Evolutionary conservation across 2,888 invertebrate genomes (phyloP), one percentile per base, ranked within the genome.

Genomic region (Dinocampus coccinellae): DNA sequence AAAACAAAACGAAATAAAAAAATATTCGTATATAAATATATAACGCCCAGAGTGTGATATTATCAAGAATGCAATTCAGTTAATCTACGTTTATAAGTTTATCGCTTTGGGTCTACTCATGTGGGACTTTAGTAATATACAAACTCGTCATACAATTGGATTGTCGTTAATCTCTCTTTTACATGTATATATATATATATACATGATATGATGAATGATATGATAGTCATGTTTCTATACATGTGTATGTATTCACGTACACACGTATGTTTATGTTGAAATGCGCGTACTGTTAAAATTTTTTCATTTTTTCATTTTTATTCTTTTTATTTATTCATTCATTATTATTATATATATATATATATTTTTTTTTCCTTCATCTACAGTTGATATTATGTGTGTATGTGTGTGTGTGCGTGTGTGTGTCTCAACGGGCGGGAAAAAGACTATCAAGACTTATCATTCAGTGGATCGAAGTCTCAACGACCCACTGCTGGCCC

Each of bases 21-120:
- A 29, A 29, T 4, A 29, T 29, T 29, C 7, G 7, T 29, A 29
- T 4, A 7, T 29, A 29, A 29, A 29, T n/a, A n/a, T n/a, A n/a
- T 29, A 29, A 29, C 7, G 3, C 7, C 29, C 29, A 29, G 29
- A 29, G 29, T 29, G 29, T 29, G 7, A 29, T 4, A 29, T 4
- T 29, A 29, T 29, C 7, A 29, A 29, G 70, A 71, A 80, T 78
- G 82, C 81, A 79, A 83, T 82, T 83, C 81, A 82, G 80, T 85
- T 85, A 85, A 85, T 85, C 85, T 83, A 84, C 82, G 82, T 83
- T 83, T 82, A 24, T 58, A 82, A 85, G 81, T 86, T 85, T 85
- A 85, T 85, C 81, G 81, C 77, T 69, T 74, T 73, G 69, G 75
- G 77, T 76, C 76, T 70, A 75, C 77, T 58, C 57, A 52, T 20